Evolutionary conservation across 1,140 invertebrate genomes (phyloP), one percentile per base, ranked within the genome.

Genomic region (Brachionus calyciflorus): DNA sequence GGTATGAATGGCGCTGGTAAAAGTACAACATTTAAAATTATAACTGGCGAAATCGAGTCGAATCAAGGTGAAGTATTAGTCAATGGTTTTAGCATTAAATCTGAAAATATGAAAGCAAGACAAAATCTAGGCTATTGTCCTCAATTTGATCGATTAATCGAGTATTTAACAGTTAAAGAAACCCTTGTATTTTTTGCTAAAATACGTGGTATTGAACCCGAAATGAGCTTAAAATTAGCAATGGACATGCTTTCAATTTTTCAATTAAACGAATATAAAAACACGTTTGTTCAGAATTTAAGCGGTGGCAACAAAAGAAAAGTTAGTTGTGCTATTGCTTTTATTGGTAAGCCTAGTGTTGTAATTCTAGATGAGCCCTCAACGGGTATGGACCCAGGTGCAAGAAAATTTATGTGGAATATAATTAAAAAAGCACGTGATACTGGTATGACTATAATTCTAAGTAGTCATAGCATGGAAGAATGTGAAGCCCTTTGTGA

Each of bases 301-400:
- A 73, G 76, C n/a, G 79, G 79, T 51, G 96, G 95, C 0, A 98
- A 96, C 79, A 96, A 95, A 82, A 88, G 95, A 49, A 96, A 98
- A 83, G 84, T 99, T 28, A 95, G 92, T 79, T 93, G 94, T 49
- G 94, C 94, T 0, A 89, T 99, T 55, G 91, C 95, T 5, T 84
- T 97, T 26, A 88, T 94, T 82, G 85, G 85, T 5, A 82, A 82
- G 69, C 86, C 85, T 12, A 80, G 83, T 24, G 79, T 86, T 65
- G 78, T 86, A 2, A 79, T 86, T 46, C 78, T 86, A 40, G 86
- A 87, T 80, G 85, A 86, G 69, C 69, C 69, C 19, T 73, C 69
- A 17, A 73, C 46, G 1, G 69, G 69, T 33, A 51, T 73, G 44
- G 28, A 51, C 17, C 37, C 46, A 46, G 69, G 69, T 17, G 69